These are phyloP conservation scores for Nesoenas mayeri DNA, from an alignment of 2,113 vertebrate species.

Conservation along the genomic window DNA sequence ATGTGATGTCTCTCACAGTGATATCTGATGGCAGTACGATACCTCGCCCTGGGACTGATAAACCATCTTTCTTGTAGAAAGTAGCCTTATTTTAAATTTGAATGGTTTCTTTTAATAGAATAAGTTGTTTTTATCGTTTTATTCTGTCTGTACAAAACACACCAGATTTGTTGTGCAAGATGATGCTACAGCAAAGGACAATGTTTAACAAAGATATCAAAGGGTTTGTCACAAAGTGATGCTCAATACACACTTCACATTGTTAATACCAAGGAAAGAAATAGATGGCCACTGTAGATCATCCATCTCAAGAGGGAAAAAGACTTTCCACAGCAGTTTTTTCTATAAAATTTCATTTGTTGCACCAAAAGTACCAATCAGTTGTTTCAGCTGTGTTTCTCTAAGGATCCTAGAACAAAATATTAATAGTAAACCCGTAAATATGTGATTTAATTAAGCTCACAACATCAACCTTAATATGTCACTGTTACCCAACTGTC, in stretches of 20 bases:
- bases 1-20: rapidly evolving
- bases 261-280: background rate
- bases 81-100: background rate
- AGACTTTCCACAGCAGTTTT: background rate
- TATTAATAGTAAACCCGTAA: background rate
- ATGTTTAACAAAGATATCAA: background rate
- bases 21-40: background rate
- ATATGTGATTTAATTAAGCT: background rate
- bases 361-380: rapidly evolving
- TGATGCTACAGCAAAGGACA: background rate
- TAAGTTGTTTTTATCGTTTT: background rate
- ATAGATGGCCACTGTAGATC: background rate
- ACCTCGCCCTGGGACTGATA: background rate
- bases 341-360: background rate
- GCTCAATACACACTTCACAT: background rate
- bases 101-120: background rate
- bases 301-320: background rate
- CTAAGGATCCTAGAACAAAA: background rate
- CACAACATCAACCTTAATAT: background rate
- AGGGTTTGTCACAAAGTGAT: background rate
- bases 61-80: background rate
- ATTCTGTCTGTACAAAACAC: background rate
- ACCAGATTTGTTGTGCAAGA: background rate
- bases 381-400: background rate
- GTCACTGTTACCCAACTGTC: background rate